These are phyloP conservation scores for Microplitis deprimator DNA, from an alignment of 2,888 invertebrate species.

Conservation along the genomic window DNA sequence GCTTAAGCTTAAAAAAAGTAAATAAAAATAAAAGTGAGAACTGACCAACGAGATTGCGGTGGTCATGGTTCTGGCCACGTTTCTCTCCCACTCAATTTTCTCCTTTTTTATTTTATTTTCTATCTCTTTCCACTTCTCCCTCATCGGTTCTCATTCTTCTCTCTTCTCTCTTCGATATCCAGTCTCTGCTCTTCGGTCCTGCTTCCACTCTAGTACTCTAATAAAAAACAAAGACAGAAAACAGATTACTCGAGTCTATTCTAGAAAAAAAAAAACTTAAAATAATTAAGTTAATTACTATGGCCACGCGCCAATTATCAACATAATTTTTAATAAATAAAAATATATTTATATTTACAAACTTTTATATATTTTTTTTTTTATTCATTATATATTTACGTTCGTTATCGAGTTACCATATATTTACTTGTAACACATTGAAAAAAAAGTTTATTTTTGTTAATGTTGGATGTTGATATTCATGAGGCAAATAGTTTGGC, in stretches of 20 bases:
- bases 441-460: slow-evolving; percentile 19
- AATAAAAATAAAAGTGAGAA: slow-evolving; percentile 43
- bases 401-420: slow-evolving; percentile 12
- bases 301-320: neutral
- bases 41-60: slow-evolving; percentile 68
- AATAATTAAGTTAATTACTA: neutral
- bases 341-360: neutral
- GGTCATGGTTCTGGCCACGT: slow-evolving; percentile 62
- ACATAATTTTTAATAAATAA: neutral
- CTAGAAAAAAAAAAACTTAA: neutral
- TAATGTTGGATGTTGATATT: slow-evolving; percentile 1
- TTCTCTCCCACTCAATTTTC: slow-evolving; percentile 44
- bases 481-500: slow-evolving; percentile 35
- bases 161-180: slow-evolving; percentile 29
- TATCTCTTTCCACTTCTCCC: slow-evolving; percentile 40
- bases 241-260: slow-evolving; percentile 33
- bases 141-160: slow-evolving; percentile 45
- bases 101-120: slow-evolving; percentile 44
- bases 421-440: slow-evolving; percentile 13
- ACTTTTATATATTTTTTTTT: neutral
- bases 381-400: neutral
- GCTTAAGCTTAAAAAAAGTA: slow-evolving; percentile 11
- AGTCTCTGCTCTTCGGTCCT: neutral
- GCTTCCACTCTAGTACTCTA: slow-evolving; percentile 16
- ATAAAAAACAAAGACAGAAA: slow-evolving; percentile 30